Conservation (phyloP, 2,888 invertebrate genomes). For the Boloria selene region DNA sequence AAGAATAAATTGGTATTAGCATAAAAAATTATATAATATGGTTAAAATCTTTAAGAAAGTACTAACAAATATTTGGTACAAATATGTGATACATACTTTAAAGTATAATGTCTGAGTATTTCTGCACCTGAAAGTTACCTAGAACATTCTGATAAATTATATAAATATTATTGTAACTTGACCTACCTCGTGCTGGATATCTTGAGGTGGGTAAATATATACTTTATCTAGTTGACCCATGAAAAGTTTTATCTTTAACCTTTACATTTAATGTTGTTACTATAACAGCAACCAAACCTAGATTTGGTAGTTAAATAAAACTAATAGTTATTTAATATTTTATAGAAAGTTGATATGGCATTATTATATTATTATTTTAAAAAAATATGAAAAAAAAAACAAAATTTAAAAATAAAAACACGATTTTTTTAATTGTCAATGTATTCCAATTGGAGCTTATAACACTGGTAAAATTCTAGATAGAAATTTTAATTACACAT, state of each 20-base stretch:
- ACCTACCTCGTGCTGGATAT: constrained; percentile 41
- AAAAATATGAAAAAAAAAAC: too few relatives aligned
- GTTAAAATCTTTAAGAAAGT: too few relatives aligned
- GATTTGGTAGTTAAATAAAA: not conserved
- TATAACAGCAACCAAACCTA: constrained; percentile 9
- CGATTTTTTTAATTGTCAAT: not conserved
- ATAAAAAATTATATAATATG: too few relatives aligned
- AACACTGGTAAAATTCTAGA: constrained; percentile 5
- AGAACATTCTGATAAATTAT: constrained; percentile 33
- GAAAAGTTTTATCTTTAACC: constrained; percentile 30
- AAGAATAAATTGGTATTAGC: too few relatives aligned
- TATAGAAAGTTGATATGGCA: too few relatives aligned
- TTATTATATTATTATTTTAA: too few relatives aligned
- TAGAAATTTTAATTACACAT: constrained; percentile 10
- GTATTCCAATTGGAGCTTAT: not conserved
- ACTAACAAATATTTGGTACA: too few relatives aligned
- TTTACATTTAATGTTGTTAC: constrained; percentile 31
- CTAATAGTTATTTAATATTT: too few relatives aligned
- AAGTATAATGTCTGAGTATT: constrained; percentile 1
- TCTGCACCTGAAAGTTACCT: constrained; percentile 27
- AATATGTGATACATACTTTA: too few relatives aligned
- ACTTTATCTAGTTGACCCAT: constrained; percentile 38
- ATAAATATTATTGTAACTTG: constrained; percentile 38
- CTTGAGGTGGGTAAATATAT: constrained; percentile 26
- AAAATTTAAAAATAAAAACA: not conserved